Evolutionary conservation across 2,888 invertebrate species (phyloP).

Genomic region (Cantharis nigra): DNA sequence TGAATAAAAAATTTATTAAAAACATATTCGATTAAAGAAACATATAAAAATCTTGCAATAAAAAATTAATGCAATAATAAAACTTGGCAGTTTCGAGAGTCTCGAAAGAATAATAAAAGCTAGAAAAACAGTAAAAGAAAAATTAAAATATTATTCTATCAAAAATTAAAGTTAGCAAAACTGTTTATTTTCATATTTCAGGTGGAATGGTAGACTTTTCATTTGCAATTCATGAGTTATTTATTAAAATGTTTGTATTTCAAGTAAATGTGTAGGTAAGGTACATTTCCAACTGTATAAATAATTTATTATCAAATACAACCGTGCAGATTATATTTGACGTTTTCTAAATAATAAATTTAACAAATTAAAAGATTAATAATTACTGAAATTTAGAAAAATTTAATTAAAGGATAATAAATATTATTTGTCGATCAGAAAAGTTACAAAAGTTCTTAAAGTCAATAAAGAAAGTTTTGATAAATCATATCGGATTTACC

Average conservation of each 20-base stretch:
- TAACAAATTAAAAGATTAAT: neutral
- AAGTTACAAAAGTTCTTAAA: neutral
- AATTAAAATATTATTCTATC: neutral
- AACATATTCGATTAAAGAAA: neutral
- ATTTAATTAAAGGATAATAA: slow-evolving; percentile 3
- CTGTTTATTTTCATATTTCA: neutral
- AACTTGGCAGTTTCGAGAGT: neutral
- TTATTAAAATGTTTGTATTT: slow-evolving; percentile 5
- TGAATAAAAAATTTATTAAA: neutral
- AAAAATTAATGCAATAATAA: neutral
- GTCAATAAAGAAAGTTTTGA: slow-evolving; percentile 2
- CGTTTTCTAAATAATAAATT: neutral
- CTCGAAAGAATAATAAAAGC: neutral
- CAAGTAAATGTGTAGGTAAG: neutral
- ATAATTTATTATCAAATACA: slow-evolving; percentile 2
- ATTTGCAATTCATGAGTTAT: slow-evolving; percentile 4
- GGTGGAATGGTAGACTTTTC: neutral
- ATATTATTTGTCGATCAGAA: neutral
- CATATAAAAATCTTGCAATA: neutral
- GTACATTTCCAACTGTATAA: neutral
- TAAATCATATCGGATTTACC: neutral
- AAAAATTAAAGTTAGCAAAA: neutral
- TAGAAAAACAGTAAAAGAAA: neutral
- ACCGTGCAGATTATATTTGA: neutral
- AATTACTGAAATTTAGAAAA: neutral